Base-by-base conservation (phyloP, 1,140 invertebrate genomes). In the Pseudomyrmex gracilis region DNA sequence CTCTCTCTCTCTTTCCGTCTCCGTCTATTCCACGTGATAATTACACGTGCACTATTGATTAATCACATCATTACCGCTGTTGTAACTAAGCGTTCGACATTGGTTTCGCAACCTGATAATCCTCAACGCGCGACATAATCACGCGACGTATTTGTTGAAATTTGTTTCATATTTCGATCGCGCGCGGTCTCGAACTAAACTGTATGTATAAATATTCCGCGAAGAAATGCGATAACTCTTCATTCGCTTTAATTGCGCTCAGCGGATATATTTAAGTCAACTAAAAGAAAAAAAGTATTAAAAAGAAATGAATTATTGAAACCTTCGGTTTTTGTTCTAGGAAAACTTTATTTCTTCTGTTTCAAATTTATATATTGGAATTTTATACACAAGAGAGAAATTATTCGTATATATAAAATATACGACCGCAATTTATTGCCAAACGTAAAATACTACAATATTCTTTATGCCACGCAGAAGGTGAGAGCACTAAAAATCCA, bases 401-500 rank as follows among this genome's bases (percentile, higher is more conserved):
- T 34, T 34, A 34, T 34, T 34, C 34, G n/a, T n/a, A 7, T 34
- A 34, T 24, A 45, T 63, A 73, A 20, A 68, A n/a, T 24, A 20
- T 45, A 55, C 1, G 13, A 22, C 7, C 2, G 34, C 4, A 73
- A 45, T 73, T 34, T 45, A 43, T 49, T 45, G 24, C 17, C 55
- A 15, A 10, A 34, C 17, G 5, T 17, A 58, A 78, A 24, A 22
- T 47, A 70, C n/a, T 5, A 15, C 24, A 43, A 53, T 10, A 12
- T 34, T 15, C 22, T 60, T 80, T n/a, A 43, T 22, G 34, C 73
- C 43, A 49, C 34, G 5, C 5, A 34, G 5, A 34, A 34, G 5
- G 24, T 15, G 73, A n/a, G 61, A n/a, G 58, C 47, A n/a, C 66
- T 71, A 45, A 70, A 80, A 80, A 80, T 47, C 53, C 76, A 70